Conservation (phyloP, 1,140 invertebrate species). For the Gerris buenoi region DNA sequence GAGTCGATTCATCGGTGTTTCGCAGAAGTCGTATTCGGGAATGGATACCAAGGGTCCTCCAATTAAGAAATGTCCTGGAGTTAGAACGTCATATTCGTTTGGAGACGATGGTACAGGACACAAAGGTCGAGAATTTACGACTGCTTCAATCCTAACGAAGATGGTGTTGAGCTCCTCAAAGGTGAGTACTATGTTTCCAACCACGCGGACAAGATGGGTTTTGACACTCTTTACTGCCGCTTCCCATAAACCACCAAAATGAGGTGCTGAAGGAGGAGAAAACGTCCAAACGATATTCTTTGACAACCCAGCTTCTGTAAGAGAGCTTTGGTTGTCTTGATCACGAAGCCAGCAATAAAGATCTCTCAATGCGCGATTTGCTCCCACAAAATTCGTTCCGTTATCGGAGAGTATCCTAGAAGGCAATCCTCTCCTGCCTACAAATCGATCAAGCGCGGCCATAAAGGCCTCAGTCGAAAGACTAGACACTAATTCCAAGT, state of each 20-base stretch:
- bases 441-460: not conserved
- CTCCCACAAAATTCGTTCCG: slow-evolving; percentile 1
- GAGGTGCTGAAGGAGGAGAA: not conserved
- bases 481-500: not conserved
- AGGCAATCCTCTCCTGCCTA: not conserved
- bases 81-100: not conserved
- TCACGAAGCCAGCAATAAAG: not conserved
- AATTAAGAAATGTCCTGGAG: not conserved
- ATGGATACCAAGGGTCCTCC: not conserved
- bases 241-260: slow-evolving; percentile 8
- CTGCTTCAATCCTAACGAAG: not conserved
- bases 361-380: not conserved
- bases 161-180: not conserved
- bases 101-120: not conserved
- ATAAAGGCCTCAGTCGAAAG: not conserved
- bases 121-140: not conserved
- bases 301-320: not conserved
- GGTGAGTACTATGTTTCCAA: not conserved
- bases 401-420: not conserved
- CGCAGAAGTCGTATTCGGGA: not conserved
- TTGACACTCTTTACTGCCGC: not conserved
- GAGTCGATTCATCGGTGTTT: not conserved
- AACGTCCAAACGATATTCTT: not conserved
- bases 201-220: not conserved
- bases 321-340: not conserved